Evolutionary conservation across 2,888 invertebrate genomes (phyloP), one percentile per base, ranked within the genome.

Genomic region (Ecliptopera silaceata): DNA sequence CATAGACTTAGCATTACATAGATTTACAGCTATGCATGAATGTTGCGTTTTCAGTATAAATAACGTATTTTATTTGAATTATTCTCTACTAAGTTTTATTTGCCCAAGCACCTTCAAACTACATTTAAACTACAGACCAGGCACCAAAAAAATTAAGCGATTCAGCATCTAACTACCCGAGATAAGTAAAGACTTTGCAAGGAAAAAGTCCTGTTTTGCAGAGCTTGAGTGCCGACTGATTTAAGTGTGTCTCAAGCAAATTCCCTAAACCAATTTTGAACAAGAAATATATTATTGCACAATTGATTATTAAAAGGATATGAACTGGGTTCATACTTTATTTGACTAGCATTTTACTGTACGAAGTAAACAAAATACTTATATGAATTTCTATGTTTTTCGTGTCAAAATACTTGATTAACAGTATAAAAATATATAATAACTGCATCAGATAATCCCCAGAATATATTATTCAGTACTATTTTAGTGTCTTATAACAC

Each of bases 231-330:
- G 70, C 72, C 70, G 59, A 62, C 63, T 61, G 36, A 18, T 17
- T 39, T 39, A 39, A 75, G 80, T 82, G 80, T 70, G 58, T 73
- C 70, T 71, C 67, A 79, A 79, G 75, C 73, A 65, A 71, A 63
- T 44, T 42, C 74, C 83, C 77, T 79, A 74, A 66, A 74, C 75
- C 66, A 56, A 65, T 70, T 69, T 63, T 31, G 50, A 56, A 44
- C 17, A 63, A 51, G 15, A 45, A 47, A 49, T 42, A 58, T 36
- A 58, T 18, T 62, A 68, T 68, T 66, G 66, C 63, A 57, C n/a
- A 55, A 67, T 66, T 70, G 64, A 59, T 61, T 44, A 63, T 65
- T 66, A 66, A 61, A 60, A 61, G 63, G 64, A 68, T 61, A 49
- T 62, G 38, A 68, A 69, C 68, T 68, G 65, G 62, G 44, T 38